Base-by-base conservation (phyloP, 2,797 vertebrate species). In the Babyrousa celebensis region DNA sequence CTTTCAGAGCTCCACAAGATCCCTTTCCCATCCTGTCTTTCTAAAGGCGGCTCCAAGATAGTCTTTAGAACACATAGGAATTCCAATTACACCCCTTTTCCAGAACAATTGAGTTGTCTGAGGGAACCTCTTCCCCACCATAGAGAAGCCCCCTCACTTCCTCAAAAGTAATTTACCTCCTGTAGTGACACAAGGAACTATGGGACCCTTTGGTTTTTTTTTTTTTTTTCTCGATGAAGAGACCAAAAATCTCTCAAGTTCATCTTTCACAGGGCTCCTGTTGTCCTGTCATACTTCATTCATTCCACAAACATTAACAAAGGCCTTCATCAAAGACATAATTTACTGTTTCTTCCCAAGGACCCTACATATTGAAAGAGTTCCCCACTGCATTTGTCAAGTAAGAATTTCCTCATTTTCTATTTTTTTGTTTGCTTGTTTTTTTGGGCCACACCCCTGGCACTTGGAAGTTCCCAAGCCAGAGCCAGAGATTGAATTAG, bases 121-220 rank as follows among this genome's bases (percentile, higher is more conserved):
- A 32, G 20, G 58, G 23, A 48, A 23, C 14, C 18, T 60, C 27
- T 54, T 67, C 17, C 36, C 79, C 56, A 18, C n/a, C 58, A 74
- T 20, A 40, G 60, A 93, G 72, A 65, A 72, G 86, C n/a, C 74
- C 52, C 78, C 85, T 94, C 8, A n/a, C 65, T 78, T 87, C n/a
- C 23, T 88, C 89, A 84, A 56, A 77, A 63, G 32, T 21, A 72
- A 43, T 67, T 94, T 88, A 88, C 63, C 56, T 88, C 71, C 78
- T n/a, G 29, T 71, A 32, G 77, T 70, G 63, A 56, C 8, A 9
- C 63, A 78, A 16, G 58, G 56, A 56, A 91, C 62, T 70, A 36
- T 36, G 36, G 36, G 36, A 36, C 36, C 36, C 36, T 36, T 36
- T 36, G n/a, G n/a, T n/a, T n/a, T 3, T 36, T 36, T 36, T 10